These are phyloP conservation scores for Tetanocera ferruginea DNA, from an alignment of 2,888 invertebrate genomes.

Conservation along the genomic window DNA sequence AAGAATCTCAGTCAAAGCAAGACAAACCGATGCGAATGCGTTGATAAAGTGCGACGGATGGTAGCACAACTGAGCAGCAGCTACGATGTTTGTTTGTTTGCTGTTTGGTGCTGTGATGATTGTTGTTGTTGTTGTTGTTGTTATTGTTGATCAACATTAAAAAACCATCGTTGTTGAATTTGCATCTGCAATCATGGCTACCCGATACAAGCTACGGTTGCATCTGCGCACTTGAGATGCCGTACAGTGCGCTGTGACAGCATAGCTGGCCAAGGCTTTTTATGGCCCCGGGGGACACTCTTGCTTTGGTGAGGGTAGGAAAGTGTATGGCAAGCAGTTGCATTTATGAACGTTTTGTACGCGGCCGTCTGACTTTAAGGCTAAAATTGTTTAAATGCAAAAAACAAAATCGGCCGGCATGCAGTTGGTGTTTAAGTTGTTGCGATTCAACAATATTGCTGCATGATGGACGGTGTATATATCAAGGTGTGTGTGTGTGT, in stretches of 20 bases:
- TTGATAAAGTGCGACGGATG: not conserved
- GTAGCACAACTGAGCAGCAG: not conserved
- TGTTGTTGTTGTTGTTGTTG: conserved; percentile 1
- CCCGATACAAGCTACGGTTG: conserved; percentile 13
- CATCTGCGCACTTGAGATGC: conserved; percentile 1
- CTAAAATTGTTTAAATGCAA: conserved; percentile 24
- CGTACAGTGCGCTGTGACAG: not conserved
- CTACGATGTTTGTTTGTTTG: conserved; percentile 14
- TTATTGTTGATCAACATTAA: conserved; percentile 29
- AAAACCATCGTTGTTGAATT: conserved; percentile 27
- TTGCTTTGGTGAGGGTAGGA: not conserved
- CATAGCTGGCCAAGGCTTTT: not conserved
- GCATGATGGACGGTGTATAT: not conserved
- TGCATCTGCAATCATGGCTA: conserved; percentile 34
- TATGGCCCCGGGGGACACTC: not conserved
- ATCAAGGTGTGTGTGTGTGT: not conserved
- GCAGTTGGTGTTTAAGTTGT: not conserved
- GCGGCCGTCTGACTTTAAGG: not conserved
- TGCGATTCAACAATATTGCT: not conserved
- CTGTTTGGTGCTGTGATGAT: not conserved
- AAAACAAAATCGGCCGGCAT: not conserved
- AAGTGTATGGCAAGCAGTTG: not conserved
- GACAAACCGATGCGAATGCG: conserved; percentile 20
- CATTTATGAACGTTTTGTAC: not conserved
- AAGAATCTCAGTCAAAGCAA: conserved; percentile 14